These are phyloP conservation scores for Poecilia picta DNA, from an alignment of 2,797 vertebrate genomes.

Conservation along the genomic window DNA sequence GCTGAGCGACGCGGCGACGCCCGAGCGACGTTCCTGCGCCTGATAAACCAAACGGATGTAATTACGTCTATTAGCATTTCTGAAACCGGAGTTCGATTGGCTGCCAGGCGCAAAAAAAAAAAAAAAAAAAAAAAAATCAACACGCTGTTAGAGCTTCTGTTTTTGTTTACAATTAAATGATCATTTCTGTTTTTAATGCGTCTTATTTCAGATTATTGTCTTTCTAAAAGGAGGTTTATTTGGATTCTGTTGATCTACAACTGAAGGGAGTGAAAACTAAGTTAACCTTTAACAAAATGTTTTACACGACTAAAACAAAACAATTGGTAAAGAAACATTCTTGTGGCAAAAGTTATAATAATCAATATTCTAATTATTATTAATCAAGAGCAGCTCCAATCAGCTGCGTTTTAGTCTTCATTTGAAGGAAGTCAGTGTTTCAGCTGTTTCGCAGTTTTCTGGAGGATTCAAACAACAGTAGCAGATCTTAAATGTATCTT, in stretches of 20 bases:
- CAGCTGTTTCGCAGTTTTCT: too few relatives aligned
- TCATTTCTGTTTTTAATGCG: conserved; percentile 49
- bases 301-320: too few relatives aligned
- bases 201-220: conserved; percentile 38
- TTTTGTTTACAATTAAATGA: conserved; percentile 45
- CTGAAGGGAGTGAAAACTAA: neutral
- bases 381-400: too few relatives aligned
- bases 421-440: too few relatives aligned
- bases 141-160: conserved; percentile 5
- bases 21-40: conserved; percentile 76
- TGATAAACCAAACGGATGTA: conserved; percentile 79
- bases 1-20: conserved; percentile 70
- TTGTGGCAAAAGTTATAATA: too few relatives aligned
- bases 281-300: too few relatives aligned
- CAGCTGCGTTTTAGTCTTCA: too few relatives aligned
- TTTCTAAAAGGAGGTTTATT: conserved; percentile 19
- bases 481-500: too few relatives aligned
- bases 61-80: conserved; percentile 83
- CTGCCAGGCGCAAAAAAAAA: conserved; percentile 42
- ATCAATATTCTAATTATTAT: too few relatives aligned
- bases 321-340: too few relatives aligned
- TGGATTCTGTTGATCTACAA: neutral
- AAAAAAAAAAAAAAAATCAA: too few relatives aligned
- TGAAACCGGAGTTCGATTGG: conserved; percentile 64
- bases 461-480: too few relatives aligned